Conservation (phyloP, 2,113 vertebrate species). For the Carassius auratus region DNA sequence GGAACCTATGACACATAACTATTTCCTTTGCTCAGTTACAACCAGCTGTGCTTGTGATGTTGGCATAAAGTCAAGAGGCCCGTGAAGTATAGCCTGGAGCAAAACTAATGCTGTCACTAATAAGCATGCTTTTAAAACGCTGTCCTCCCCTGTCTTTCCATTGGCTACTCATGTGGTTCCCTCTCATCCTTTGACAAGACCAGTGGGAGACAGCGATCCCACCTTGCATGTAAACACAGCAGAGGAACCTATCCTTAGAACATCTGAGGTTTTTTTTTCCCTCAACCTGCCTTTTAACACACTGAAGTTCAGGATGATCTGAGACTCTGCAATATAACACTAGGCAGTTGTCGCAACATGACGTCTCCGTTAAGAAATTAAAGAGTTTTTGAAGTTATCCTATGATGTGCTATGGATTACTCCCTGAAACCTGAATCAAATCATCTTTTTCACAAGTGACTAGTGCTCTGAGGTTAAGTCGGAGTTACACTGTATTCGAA, state of each 20-base stretch:
- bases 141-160: constrained; percentile 29
- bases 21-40: constrained; percentile 40
- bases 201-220: background rate
- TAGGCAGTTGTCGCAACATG: constrained; percentile 8
- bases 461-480: background rate
- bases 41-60: constrained; percentile 51
- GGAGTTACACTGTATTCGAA: background rate
- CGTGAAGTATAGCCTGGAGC: constrained; percentile 36
- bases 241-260: background rate
- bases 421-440: constrained; percentile 2
- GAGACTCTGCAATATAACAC: background rate
- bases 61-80: constrained; percentile 39
- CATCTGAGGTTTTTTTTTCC: background rate
- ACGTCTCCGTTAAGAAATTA: constrained; percentile 18
- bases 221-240: background rate
- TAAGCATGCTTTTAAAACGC: constrained; percentile 36
- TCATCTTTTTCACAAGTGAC: constrained; percentile 3
- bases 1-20: constrained; percentile 38
- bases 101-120: constrained; percentile 44
- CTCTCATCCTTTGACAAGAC: constrained; percentile 31
- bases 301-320: constrained; percentile 12
- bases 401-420: background rate
- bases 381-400: constrained; percentile 16
- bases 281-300: constrained; percentile 19
- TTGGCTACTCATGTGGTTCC: constrained; percentile 20